Conservation (phyloP, 2,113 vertebrate species). For the Alligator sinensis region DNA sequence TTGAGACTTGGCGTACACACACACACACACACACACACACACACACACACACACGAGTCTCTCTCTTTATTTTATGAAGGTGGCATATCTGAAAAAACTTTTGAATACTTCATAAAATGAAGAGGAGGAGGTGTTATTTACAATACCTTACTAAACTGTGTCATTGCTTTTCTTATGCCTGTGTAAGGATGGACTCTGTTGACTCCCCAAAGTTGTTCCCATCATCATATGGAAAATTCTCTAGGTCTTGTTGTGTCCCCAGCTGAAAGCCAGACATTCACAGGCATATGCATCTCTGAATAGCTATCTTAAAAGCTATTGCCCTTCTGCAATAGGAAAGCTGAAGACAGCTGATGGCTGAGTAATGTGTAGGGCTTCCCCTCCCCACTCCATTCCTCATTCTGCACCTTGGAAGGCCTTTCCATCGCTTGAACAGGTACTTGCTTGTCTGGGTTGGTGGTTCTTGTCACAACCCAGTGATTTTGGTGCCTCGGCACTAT, state of each 20-base stretch:
- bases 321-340: background rate
- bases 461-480: no score
- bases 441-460: no score
- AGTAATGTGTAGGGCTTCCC: no score
- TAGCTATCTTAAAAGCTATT: background rate
- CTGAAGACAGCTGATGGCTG: background rate
- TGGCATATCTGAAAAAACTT: background rate
- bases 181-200: background rate
- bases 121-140: background rate
- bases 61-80: background rate
- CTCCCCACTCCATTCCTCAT: background rate
- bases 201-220: background rate
- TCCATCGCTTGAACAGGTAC: no score
- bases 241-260: background rate
- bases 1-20: background rate
- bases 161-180: background rate
- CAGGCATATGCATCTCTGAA: background rate
- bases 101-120: background rate
- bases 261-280: background rate
- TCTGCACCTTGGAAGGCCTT: background rate
- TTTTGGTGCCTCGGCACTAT: no score
- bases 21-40: background rate
- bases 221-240: background rate
- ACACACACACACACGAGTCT: no score
- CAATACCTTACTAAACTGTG: no score